Base-by-base conservation (phyloP, 1,140 invertebrate genomes). In the Solenopsis fugax region DNA sequence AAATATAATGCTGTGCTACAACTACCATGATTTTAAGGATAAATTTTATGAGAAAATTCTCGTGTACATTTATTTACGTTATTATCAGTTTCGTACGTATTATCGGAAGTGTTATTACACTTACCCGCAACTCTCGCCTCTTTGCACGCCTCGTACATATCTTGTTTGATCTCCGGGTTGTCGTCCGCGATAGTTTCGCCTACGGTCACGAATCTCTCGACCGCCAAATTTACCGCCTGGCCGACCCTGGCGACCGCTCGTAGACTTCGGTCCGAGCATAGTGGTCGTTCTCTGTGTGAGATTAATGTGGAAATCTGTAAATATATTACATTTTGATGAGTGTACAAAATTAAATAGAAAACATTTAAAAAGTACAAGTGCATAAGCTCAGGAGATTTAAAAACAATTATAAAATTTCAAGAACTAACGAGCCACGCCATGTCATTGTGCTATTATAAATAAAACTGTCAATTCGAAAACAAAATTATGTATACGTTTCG, bases 171-270 rank as follows among this genome's bases (percentile, higher is more conserved):
- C 95, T 99, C 99, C 16, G 97, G 97, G 96, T 99, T 99, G 96
- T 99, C 99, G 95, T 99, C 98, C 41, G 98, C 99, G 93, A 99
- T 99, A 87, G 98, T 98, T 95, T 99, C 99, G 48, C 99, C 99
- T 78, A 99, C 99, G 4, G 98, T 98, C 76, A 99, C 99, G 96
- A 99, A 99, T 86, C 99, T 96, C 94, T 99, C 99, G 65, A 99
- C 98, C 21, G 99, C 98, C 90, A 99, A 96, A 95, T 98, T 99
- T 52, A 99, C 98, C 16, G 98, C 98, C 93, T 99, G 98, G 37
- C 99, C 99, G 78, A 99, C 98, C 73, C 98, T 96, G 75, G 98
- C 97, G 87, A 99, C 97, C 16, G 98, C 98, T 88, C 97, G 96
- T 54, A 97, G 96, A 92, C 95, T 96, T 87, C 95, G 95, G 87